Evolutionary conservation across 2,888 invertebrate genomes (phyloP).

Genomic region (Hololepta plana): DNA sequence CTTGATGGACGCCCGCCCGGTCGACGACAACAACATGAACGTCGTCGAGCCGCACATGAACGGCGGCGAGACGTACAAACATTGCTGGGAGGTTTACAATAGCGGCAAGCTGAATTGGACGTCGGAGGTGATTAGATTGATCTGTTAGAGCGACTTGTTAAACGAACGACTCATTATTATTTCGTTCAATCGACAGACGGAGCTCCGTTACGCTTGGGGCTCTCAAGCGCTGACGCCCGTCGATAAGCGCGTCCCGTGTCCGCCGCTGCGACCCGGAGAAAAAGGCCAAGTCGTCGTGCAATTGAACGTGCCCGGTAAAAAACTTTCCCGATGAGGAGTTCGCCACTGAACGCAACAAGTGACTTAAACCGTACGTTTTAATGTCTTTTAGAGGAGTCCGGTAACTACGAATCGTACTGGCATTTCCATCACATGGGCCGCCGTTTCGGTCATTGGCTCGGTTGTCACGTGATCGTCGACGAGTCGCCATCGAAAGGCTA

Average conservation of each 20-base stretch:
- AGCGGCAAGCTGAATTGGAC: slow-evolving; percentile 23
- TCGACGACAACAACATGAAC: slow-evolving; percentile 8
- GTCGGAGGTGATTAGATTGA: slow-evolving; percentile 16
- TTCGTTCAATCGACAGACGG: slow-evolving; percentile 19
- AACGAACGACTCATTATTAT: slow-evolving; percentile 4
- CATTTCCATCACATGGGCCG: slow-evolving; percentile 25
- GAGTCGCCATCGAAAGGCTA: slow-evolving; percentile 10
- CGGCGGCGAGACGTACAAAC: slow-evolving; percentile 23
- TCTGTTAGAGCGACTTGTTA: slow-evolving; percentile 2
- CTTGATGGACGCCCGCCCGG: slow-evolving; percentile 12
- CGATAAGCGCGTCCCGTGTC: slow-evolving; percentile 19
- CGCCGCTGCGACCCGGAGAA: slow-evolving; percentile 23
- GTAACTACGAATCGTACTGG: slow-evolving; percentile 28
- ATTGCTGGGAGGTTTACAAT: slow-evolving; percentile 26
- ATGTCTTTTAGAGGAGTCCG: slow-evolving; percentile 17
- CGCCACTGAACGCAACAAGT: not conserved
- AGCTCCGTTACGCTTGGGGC: slow-evolving; percentile 26
- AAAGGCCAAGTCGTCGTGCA: slow-evolving; percentile 20
- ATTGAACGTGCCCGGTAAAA: slow-evolving; percentile 23
- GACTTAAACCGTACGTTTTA: slow-evolving; percentile 1
- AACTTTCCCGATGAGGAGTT: not conserved
- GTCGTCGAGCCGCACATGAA: slow-evolving; percentile 17
- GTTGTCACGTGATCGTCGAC: slow-evolving; percentile 24
- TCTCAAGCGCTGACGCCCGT: slow-evolving; percentile 22
- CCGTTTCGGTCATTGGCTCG: slow-evolving; percentile 27